Evolutionary conservation across 2,113 vertebrate genomes (phyloP), one percentile per base, ranked within the genome.

Genomic region (Cyprinodon variegatus): DNA sequence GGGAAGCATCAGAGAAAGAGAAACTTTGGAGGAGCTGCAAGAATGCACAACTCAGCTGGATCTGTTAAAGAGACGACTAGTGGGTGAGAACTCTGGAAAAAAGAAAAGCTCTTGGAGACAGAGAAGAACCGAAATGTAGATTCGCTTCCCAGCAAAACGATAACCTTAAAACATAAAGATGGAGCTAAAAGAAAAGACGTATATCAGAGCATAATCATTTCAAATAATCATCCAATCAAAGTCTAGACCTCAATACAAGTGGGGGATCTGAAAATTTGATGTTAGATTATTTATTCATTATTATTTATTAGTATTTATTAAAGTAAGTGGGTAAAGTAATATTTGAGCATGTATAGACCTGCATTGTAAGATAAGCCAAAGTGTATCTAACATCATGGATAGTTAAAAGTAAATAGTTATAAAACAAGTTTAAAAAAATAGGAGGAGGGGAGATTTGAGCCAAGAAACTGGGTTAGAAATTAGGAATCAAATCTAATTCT

Each of bases 401-500:
- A 74, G 89, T 84, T 82, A 68, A 50, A 70, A 83, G 82, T 70
- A 78, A 61, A 57, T 81, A 81, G 29, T 29, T 29, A 29, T 29
- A 29, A 29, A 29, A 29, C 29, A 29, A 29, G 29, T 29, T 29
- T 29, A 76, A 73, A 22, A 63, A 69, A 68, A 76, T 48, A 73
- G 50, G 20, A 81, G 43, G 13, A 38, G n/a, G 37, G 39, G 17
- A 37, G 64, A 78, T 70, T 36, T 22, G 57, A 79, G 84, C 85
- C 89, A 82, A 89, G 38, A 88, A 87, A 88, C 71, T 78, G 71
- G 50, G 74, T 77, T 72, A 78, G 82, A 90, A 90, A 90, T 86
- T 75, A 90, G 75, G 69, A 65, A 85, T 87, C 70, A 66, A 74
- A 89, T 92, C 82, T 82, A 89, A 87, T 90, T 89, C 73, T 59